These are phyloP conservation scores for Neelides sp. DNA, from an alignment of 1,140 invertebrate species.

Conservation along the genomic window DNA sequence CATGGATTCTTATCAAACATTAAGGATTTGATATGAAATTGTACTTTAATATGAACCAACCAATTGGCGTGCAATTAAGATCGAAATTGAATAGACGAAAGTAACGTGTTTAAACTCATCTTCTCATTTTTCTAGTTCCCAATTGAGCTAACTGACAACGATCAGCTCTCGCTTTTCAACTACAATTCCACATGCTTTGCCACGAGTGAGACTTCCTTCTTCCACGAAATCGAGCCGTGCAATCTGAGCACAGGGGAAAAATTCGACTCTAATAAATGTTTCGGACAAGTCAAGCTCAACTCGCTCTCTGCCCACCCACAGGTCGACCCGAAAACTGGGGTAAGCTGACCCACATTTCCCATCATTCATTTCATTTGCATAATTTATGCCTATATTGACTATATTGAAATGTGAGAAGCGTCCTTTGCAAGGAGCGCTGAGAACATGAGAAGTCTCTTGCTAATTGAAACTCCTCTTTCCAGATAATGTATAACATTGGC, in stretches of 20 bases:
- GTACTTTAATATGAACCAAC: no score
- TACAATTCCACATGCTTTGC: slow-evolving; percentile 28
- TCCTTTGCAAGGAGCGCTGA: no score
- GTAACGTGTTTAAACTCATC: slow-evolving; percentile 34
- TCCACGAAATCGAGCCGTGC: slow-evolving; percentile 16
- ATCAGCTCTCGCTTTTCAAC: slow-evolving; percentile 36
- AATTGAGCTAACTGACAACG: slow-evolving; percentile 38
- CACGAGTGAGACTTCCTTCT: slow-evolving; percentile 12
- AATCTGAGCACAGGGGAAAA: slow-evolving; percentile 29
- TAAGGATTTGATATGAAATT: neutral
- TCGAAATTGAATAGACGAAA: no score
- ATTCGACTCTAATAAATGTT: slow-evolving; percentile 32
- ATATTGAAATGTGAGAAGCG: neutral
- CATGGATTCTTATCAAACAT: neutral
- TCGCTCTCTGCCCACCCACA: no score
- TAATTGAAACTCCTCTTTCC: no score
- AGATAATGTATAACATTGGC: slow-evolving; percentile 37
- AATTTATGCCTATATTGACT: no score
- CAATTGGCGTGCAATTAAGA: no score
- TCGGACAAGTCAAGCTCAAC: no score
- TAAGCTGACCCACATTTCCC: no score
- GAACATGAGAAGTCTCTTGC: neutral
- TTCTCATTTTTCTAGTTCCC: slow-evolving; percentile 35
- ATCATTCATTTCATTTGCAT: no score
- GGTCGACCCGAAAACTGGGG: no score